Evolutionary conservation across 1,140 invertebrate genomes (phyloP).

Genomic region (Ctenoplectra terminalis): DNA sequence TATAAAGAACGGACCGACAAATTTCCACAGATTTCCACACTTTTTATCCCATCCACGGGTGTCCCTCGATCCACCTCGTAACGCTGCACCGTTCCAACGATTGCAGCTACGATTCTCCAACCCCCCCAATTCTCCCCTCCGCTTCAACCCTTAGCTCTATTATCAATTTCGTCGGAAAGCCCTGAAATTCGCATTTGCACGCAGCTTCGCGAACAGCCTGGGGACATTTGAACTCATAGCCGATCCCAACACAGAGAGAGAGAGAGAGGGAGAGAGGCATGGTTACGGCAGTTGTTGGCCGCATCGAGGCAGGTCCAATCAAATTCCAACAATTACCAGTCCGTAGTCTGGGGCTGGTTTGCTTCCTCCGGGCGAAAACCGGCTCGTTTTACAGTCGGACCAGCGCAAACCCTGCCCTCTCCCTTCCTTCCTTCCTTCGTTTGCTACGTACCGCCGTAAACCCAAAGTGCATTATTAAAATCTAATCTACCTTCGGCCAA

Average conservation of each 20-base stretch:
- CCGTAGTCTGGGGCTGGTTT: slow-evolving; percentile 72
- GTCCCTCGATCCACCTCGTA: not conserved
- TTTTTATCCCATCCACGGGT: not conserved
- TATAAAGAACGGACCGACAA: too few relatives aligned
- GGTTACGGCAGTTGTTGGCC: slow-evolving; percentile 19
- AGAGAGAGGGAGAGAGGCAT: not conserved
- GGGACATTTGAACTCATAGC: slow-evolving; percentile 49
- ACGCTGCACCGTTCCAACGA: too few relatives aligned
- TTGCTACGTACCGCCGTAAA: slow-evolving; percentile 61
- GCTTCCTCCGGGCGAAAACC: slow-evolving; percentile 71
- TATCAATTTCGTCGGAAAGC: slow-evolving; percentile 59
- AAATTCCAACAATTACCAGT: slow-evolving; percentile 78
- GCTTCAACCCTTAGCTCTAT: slow-evolving; percentile 2
- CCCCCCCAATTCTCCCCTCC: not conserved
- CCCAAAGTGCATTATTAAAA: slow-evolving; percentile 81
- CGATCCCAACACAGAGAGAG: slow-evolving; percentile 20
- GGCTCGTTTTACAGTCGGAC: slow-evolving; percentile 72
- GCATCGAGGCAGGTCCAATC: slow-evolving; percentile 68
- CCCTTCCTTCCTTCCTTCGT: slow-evolving; percentile 12
- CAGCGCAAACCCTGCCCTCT: slow-evolving; percentile 10
- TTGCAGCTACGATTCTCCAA: not conserved
- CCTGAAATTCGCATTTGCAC: slow-evolving; percentile 49
- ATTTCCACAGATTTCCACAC: not conserved
- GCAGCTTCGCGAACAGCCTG: slow-evolving; percentile 31
- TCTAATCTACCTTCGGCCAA: slow-evolving; percentile 77